Evolutionary conservation across 2,888 invertebrate species (phyloP), one percentile per base, ranked within the genome.

Genomic region (Nebria brevicollis): DNA sequence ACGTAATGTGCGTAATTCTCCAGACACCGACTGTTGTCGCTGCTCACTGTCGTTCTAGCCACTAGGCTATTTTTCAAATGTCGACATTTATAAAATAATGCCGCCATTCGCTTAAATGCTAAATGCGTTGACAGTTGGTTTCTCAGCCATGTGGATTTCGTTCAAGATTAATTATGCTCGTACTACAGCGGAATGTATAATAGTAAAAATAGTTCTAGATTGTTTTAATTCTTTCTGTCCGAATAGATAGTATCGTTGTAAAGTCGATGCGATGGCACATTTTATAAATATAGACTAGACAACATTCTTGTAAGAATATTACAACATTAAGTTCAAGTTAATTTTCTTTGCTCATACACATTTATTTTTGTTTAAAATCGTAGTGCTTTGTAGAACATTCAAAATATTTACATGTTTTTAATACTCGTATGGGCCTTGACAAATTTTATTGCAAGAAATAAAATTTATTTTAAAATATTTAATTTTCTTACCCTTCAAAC

Each of bases 11-110:
- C 25, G 70, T 70, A 25, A 11, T 70, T 13, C 15, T 15, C 26
- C 34, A 70, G 70, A 70, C 70, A 70, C 70, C 70, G 70, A 26
- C 70, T 70, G 70, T 70, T 70, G n/a, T 70, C 6, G 70, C 70
- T 15, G 34, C 70, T 70, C 70, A 70, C 70, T 5, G 11, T 70
- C 34, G 25, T 70, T 70, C 70, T 11, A 70, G 34, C 15, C 15
- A 70, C 25, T 15, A 26, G 54, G 54, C 54, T 54, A 54, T 54
- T 54, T 54, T 54, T 54, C 13, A 54, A 54, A 54, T 54, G 54
- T 54, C 8, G 54, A 54, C 54, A 54, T 54, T 54, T 54, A 54
- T 54, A 54, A 54, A 6, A 54, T 54, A 54, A 54, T 54, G 13
- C 13, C 11, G 54, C 13, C 54, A 13, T 54, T 54, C 54, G 54